Conservation (phyloP, 37 sponge, comb jelly and placozoan species). For the Halichondria panicea region DNA sequence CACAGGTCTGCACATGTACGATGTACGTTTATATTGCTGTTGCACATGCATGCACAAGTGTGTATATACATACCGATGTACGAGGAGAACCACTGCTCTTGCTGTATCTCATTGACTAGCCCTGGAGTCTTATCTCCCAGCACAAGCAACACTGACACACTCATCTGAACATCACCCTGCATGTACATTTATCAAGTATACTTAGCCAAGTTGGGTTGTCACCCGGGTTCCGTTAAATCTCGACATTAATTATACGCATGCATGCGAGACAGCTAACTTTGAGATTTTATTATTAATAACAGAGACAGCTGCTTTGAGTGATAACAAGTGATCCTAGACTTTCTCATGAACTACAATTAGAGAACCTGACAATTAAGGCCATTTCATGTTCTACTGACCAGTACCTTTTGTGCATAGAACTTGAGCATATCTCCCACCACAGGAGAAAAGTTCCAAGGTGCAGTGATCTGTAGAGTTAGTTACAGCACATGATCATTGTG, state of each 20-base stretch:
- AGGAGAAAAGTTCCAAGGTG: slow-evolving; percentile 49
- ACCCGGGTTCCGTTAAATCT: background rate
- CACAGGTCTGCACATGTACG: background rate
- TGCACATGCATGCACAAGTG: background rate
- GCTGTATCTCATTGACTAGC: slow-evolving; percentile 18
- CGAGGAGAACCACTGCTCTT: slow-evolving; percentile 75
- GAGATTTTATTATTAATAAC: background rate
- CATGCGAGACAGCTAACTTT: background rate
- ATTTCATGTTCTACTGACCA: background rate
- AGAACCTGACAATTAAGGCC: too few species aligned
- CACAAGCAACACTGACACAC: slow-evolving; percentile 75
- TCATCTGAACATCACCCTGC: slow-evolving; percentile 95
- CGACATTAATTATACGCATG: background rate
- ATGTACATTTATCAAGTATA: background rate
- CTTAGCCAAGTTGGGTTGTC: background rate
- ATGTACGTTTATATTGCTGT: background rate
- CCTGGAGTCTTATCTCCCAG: slow-evolving; percentile 58
- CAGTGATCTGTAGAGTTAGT: background rate
- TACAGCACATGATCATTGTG: too few species aligned
- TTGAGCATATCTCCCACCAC: slow-evolving; percentile 49
- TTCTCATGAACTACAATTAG: background rate
- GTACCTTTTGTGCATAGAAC: slow-evolving; percentile 67
- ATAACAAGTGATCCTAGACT: background rate
- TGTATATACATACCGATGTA: slow-evolving; percentile 58
- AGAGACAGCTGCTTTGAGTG: background rate